Conservation (phyloP, 2,797 vertebrate species). For the Furcifer pardalis region DNA sequence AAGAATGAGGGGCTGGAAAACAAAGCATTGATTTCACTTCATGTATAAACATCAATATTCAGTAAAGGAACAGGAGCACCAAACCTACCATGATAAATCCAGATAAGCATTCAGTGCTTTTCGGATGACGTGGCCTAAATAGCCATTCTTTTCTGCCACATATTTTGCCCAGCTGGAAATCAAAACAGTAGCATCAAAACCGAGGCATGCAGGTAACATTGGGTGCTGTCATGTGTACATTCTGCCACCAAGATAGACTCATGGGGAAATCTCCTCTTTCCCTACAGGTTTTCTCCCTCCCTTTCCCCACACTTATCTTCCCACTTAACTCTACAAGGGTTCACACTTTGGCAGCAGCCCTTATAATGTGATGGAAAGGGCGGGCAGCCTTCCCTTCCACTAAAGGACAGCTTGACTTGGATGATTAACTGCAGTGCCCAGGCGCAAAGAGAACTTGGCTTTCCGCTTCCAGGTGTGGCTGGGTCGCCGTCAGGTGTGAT, state of each 20-base stretch:
- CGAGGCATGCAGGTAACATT: neutral
- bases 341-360: too few species aligned
- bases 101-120: slow-evolving; percentile 88
- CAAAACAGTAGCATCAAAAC: neutral
- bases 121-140: slow-evolving; percentile 87
- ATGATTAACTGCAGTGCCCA: too few species aligned
- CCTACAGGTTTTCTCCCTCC: neutral
- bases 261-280: neutral
- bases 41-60: slow-evolving; percentile 14
- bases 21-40: slow-evolving; percentile 4
- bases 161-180: slow-evolving; percentile 85
- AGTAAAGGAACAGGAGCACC: neutral
- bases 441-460: neutral
- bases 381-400: too few species aligned
- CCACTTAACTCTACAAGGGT: too few species aligned
- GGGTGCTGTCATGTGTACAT: too few species aligned
- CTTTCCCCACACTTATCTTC: neutral
- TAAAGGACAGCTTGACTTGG: neutral
- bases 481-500: too few species aligned
- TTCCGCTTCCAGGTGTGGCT: too few species aligned
- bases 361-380: neutral
- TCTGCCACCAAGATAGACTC: too few species aligned
- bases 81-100: slow-evolving; percentile 82
- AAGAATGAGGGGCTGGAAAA: neutral
- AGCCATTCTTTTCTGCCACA: slow-evolving; percentile 88